These are phyloP conservation scores for Macroteleia sp. DNA, from an alignment of 2,888 invertebrate genomes.

Conservation along the genomic window DNA sequence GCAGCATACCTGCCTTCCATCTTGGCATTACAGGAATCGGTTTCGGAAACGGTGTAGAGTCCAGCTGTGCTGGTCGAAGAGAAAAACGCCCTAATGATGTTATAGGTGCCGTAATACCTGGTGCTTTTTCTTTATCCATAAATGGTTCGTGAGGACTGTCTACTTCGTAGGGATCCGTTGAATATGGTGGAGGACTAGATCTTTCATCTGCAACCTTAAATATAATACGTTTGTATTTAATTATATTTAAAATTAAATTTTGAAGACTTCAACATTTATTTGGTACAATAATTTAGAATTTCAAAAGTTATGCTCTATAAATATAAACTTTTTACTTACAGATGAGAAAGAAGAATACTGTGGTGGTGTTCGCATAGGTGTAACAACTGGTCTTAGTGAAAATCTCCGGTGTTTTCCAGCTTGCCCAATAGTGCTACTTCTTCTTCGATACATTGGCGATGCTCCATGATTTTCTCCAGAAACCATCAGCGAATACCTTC, in stretches of 20 bases:
- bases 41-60: slow-evolving; percentile 35
- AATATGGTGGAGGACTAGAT: slow-evolving; percentile 66
- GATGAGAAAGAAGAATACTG: no score
- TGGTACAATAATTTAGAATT: no score
- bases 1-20: slow-evolving; percentile 81
- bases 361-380: no score
- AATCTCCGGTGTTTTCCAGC: slow-evolving; percentile 74
- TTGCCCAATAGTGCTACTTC: slow-evolving; percentile 70
- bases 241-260: no score
- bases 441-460: slow-evolving; percentile 70
- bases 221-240: no score
- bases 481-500: slow-evolving; percentile 75
- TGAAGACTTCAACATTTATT: no score
- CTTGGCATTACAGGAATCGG: slow-evolving; percentile 70
- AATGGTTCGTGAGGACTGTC: slow-evolving; percentile 77
- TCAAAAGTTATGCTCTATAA: no score
- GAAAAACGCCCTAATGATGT: slow-evolving; percentile 71
- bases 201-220: slow-evolving; percentile 57
- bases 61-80: slow-evolving; percentile 74
- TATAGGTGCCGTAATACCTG: slow-evolving; percentile 75
- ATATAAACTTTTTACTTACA: no score
- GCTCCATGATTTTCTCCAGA: slow-evolving; percentile 67
- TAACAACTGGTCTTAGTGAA: slow-evolving; percentile 78
- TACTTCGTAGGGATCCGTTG: slow-evolving; percentile 71
- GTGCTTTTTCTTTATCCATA: slow-evolving; percentile 75